Percentiles rank a stretch among this genome's conserved stretches.
Conservation (phyloP, 1,140 invertebrate species). For the Pseudomyrmex dendroicus region DNA sequence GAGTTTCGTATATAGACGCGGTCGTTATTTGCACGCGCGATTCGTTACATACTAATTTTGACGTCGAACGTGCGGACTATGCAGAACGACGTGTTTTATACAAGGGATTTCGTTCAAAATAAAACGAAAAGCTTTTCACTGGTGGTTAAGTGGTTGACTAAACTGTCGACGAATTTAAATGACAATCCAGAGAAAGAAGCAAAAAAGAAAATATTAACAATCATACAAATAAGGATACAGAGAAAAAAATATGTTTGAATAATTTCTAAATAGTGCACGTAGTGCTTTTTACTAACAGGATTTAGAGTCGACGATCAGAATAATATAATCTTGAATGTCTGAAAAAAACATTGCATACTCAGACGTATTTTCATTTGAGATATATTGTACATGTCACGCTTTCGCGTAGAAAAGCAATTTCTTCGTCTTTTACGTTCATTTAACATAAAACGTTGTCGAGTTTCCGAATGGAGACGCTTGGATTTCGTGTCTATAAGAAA, state of each 20-base stretch:
- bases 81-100: constrained; percentile 37
- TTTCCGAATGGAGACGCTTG: not conserved
- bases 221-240: too few relatives aligned
- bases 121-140: constrained; percentile 15
- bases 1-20: constrained; percentile 59
- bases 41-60: constrained; percentile 61
- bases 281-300: too few relatives aligned
- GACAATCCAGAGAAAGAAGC: too few relatives aligned
- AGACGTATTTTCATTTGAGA: not conserved
- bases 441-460: not conserved
- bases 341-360: too few relatives aligned
- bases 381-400: too few relatives aligned
- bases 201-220: too few relatives aligned
- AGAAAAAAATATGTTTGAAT: too few relatives aligned
- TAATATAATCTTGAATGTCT: too few relatives aligned
- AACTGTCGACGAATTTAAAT: constrained; percentile 13
- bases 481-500: constrained; percentile 10
- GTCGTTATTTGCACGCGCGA: constrained; percentile 58
- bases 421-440: not conserved
- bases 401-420: not conserved
- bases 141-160: constrained; percentile 6
- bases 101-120: constrained; percentile 10
- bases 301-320: too few relatives aligned
- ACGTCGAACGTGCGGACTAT: constrained; percentile 47
- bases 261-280: too few relatives aligned